A percentile compares a stretch with the other conserved stretches of the same genome.
Evolutionary conservation across 2,797 vertebrate species (phyloP).

Genomic region (Pseudochaenichthys georgianus): DNA sequence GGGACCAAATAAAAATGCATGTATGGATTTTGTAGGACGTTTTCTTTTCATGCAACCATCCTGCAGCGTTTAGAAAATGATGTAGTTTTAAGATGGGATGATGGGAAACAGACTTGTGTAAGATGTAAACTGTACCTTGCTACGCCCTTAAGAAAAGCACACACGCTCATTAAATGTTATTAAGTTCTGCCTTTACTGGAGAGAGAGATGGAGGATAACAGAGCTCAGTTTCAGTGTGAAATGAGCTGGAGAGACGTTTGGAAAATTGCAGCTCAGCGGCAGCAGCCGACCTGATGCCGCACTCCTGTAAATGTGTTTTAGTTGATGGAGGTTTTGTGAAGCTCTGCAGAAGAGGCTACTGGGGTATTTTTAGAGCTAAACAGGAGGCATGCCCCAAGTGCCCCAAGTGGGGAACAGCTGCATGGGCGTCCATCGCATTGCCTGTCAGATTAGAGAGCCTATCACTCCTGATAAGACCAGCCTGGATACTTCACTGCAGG

Average conservation of each 20-base stretch:
- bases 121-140: slow-evolving; percentile 44
- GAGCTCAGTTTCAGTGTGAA: slow-evolving; percentile 48
- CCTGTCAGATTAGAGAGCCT: slow-evolving; percentile 80
- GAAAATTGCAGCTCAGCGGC: slow-evolving; percentile 42
- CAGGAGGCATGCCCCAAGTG: slow-evolving; percentile 77
- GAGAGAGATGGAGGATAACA: slow-evolving; percentile 42
- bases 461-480: slow-evolving; percentile 72
- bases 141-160: slow-evolving; percentile 64
- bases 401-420: slow-evolving; percentile 83
- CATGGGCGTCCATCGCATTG: slow-evolving; percentile 71
- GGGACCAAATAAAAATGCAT: slow-evolving; percentile 28
- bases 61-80: slow-evolving; percentile 21
- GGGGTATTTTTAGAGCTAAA: slow-evolving; percentile 86
- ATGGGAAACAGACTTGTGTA: slow-evolving; percentile 41
- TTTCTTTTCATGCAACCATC: not conserved
- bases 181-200: slow-evolving; percentile 59
- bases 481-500: slow-evolving; percentile 49
- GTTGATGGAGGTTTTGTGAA: slow-evolving; percentile 62
- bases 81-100: slow-evolving; percentile 19
- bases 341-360: slow-evolving; percentile 50
- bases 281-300: slow-evolving; percentile 15
- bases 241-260: slow-evolving; percentile 35
- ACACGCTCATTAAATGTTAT: slow-evolving; percentile 64
- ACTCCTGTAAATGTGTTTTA: slow-evolving; percentile 48
- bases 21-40: slow-evolving; percentile 5